Evolutionary conservation across 1,140 invertebrate genomes (phyloP), one percentile per base, ranked within the genome.

Genomic region (Theocolax elegans): DNA sequence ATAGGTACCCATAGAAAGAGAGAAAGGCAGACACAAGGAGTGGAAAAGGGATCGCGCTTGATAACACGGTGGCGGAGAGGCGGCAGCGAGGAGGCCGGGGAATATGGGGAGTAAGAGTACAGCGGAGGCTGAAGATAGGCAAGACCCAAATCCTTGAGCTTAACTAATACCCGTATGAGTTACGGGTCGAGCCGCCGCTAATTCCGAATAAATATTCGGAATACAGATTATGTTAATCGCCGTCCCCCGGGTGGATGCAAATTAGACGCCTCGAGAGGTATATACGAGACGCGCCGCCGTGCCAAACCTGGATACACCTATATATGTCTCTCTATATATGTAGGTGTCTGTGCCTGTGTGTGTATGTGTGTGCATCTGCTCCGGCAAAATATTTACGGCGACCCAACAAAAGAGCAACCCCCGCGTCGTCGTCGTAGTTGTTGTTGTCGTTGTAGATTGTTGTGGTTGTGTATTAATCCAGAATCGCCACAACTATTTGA

Each of bases 151-250:
- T 84, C 83, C 82, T 83, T 77, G 77, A 82, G 81, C 83, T 83
- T 83, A 82, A 83, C 81, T 86, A 84, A 86, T 84, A 81, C 83
- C 82, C 78, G 72, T 79, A 83, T 85, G 83, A 84, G 75, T 82
- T 84, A 85, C 79, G 83, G 77, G 53, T 17, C 78, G 72, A 75
- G 74, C 78, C 75, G 56, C 75, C 72, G 78, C 80, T 86, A 86
- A 86, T 86, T 83, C 83, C 85, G 78, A 82, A 85, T 86, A 86
- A 86, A 86, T 86, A 86, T 85, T 85, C 82, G 77, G 75, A 78
- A 84, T 83, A 83, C 84, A 85, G 83, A 85, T 85, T 86, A 86
- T 85, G 84, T 79, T 86, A 86, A 86, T 85, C 83, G 77, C 76
- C 73, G 46, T 6, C 58, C 44, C 31, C 49, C 59, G 67, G 67